Conservation (phyloP, 2,113 vertebrate genomes). For the Rallus limicola region DNA sequence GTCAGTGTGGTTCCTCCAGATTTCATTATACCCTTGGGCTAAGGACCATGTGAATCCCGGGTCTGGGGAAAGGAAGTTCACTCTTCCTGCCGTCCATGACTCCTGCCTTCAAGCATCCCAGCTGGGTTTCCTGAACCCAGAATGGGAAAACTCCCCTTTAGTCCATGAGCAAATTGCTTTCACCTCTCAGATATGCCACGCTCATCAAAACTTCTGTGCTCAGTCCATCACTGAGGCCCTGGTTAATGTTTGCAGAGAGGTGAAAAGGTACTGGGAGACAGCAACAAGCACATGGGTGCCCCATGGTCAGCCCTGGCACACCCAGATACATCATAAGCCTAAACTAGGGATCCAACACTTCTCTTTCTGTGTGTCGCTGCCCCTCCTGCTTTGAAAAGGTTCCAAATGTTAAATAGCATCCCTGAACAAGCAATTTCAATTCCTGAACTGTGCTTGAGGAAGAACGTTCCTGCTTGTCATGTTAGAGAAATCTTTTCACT, state of each 20-base stretch:
- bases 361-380: not conserved
- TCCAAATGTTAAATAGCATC: not conserved
- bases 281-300: not conserved
- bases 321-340: not conserved
- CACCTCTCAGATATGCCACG: not conserved
- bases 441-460: not conserved
- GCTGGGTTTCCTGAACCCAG: slow-evolving; percentile 5
- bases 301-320: not conserved
- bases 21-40: slow-evolving; percentile 52
- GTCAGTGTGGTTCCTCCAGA: not conserved
- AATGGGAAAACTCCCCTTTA: not conserved
- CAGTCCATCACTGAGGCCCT: not conserved
- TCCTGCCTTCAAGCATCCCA: slow-evolving; percentile 48
- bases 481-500: not conserved
- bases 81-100: slow-evolving; percentile 41
- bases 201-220: not conserved
- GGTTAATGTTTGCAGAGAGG: not conserved
- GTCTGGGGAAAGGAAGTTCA: slow-evolving; percentile 52
- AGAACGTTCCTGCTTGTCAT: not conserved
- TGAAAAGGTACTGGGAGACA: not conserved
- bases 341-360: not conserved
- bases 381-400: not conserved
- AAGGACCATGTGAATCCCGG: not conserved
- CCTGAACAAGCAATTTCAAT: not conserved
- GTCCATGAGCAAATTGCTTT: not conserved